Base-by-base conservation (phyloP, 2,888 invertebrate genomes). In the Acanthopleura granulata region DNA sequence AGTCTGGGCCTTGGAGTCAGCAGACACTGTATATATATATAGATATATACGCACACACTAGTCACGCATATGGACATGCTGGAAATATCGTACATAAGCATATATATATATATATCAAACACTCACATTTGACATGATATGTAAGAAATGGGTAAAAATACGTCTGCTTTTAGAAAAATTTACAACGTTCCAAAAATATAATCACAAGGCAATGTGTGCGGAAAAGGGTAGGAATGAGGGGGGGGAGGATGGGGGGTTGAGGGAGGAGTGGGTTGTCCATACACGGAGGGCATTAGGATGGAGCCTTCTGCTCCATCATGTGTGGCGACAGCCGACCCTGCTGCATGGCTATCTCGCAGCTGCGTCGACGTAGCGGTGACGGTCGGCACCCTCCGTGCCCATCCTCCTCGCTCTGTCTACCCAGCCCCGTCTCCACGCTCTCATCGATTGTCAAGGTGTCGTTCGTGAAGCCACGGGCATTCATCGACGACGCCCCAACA, bases 291-390 rank as follows among this genome's bases (percentile, higher is more conserved):
- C n/a, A 12, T 18, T n/a, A 22, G 57, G 57, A 22, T 12, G 3
- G 57, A 29, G 72, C 40, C 40, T 29, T 27, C 49, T 62, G 18
- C 6, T n/a, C 49, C 25, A 74, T 14, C 74, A 74, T 71, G 62
- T 66, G 49, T 12, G 84, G 85, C 49, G 84, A 83, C 71, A 86
- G 84, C 9, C 86, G 76, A 12, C 86, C 86, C 71, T 84, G 82
- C 73, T 84, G 77, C 70, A 83, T 77, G 18, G 87, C 87, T 16
- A 86, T 78, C 75, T 87, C 86, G 76, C 85, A 86, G 74, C 87
- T 87, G 51, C 78, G 78, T 40, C 83, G 83, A 25, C 86, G 75
- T 15, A 71, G 14, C 18, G 71, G 40, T 49, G 71, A 22, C 1
- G 22, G 40, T 49, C 50, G 1, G 4, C 14, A 18, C 1, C 27